Percentiles rank a stretch among this genome's conserved stretches.
Conservation (phyloP, 2,797 vertebrate genomes). For the Acipenser ruthenus region DNA sequence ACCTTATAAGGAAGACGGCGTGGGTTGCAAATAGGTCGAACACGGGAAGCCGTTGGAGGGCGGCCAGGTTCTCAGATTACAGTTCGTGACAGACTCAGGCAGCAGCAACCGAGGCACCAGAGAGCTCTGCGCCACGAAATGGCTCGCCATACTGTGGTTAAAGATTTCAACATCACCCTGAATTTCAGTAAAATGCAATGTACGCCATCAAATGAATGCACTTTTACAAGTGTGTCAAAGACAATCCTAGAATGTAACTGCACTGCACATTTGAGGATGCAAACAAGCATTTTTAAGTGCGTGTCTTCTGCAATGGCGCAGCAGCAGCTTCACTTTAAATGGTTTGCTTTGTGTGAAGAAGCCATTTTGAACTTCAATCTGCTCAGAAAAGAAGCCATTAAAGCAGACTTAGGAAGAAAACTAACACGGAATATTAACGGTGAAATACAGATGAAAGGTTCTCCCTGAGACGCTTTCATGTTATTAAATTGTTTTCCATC, state of each 20-base stretch:
- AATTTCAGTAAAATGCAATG: slow-evolving; percentile 15
- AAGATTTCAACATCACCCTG: slow-evolving; percentile 11
- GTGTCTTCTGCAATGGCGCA: slow-evolving; percentile 56
- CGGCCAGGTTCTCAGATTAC: slow-evolving; percentile 49
- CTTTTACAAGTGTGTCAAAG: no score
- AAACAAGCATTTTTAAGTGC: not conserved
- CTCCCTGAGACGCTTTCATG: no score
- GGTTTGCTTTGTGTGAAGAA: slow-evolving; percentile 57
- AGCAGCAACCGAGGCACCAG: slow-evolving; percentile 22
- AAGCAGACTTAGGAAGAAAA: slow-evolving; percentile 35
- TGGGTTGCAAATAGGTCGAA: slow-evolving; percentile 33
- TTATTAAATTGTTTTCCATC: no score
- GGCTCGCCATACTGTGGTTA: slow-evolving; percentile 17
- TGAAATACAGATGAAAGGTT: no score
- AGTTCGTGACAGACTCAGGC: slow-evolving; percentile 21
- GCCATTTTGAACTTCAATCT: slow-evolving; percentile 64
- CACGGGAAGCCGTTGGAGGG: slow-evolving; percentile 39
- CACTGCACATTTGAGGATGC: no score
- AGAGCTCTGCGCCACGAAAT: slow-evolving; percentile 20
- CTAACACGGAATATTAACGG: not conserved
- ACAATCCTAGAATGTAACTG: no score
- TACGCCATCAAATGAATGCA: no score
- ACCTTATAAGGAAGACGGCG: slow-evolving; percentile 55
- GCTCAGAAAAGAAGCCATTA: slow-evolving; percentile 55
- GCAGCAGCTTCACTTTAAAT: slow-evolving; percentile 47